Percentiles rank a stretch among this genome's conserved stretches.
Conservation (phyloP, 2,888 invertebrate species). For the Lycophotia porphyrea region DNA sequence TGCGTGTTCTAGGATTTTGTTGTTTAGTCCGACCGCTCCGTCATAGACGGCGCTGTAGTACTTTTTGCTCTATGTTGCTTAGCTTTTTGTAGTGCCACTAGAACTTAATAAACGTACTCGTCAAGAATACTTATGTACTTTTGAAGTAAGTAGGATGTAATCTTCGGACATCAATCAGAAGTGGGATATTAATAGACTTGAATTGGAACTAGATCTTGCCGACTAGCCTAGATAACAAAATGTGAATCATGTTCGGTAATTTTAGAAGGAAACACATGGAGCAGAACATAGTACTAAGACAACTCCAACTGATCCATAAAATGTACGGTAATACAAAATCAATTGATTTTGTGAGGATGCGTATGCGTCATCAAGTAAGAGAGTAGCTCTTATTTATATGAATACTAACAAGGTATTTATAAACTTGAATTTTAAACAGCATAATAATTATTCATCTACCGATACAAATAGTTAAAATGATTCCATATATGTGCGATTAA, state of each 20-base stretch:
- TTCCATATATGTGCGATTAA: background rate
- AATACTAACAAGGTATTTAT: background rate
- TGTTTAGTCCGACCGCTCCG: too few relatives aligned
- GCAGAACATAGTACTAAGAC: background rate
- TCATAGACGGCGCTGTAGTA: too few relatives aligned
- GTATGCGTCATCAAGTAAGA: background rate
- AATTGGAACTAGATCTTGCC: slow-evolving; percentile 25
- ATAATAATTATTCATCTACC: background rate
- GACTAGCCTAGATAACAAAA: slow-evolving; percentile 19
- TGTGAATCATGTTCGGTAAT: slow-evolving; percentile 5
- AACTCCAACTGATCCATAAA: slow-evolving; percentile 7
- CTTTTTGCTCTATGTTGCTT: too few relatives aligned
- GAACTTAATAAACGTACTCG: too few relatives aligned
- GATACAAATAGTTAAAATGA: background rate
- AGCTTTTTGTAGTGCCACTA: too few relatives aligned
- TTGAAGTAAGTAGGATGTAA: slow-evolving; percentile 12
- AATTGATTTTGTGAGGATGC: slow-evolving; percentile 3
- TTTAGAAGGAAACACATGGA: slow-evolving; percentile 13
- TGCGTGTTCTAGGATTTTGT: too few relatives aligned
- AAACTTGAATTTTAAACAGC: background rate
- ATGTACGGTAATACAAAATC: background rate
- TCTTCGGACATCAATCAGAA: slow-evolving; percentile 11
- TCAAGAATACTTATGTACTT: slow-evolving; percentile 8
- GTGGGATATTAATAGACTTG: slow-evolving; percentile 27
- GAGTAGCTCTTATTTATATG: background rate